A percentile compares a stretch with the other conserved stretches of the same genome.
These are phyloP conservation scores for Zapus hudsonius DNA, from an alignment of 2,113 vertebrate species.

Conservation along the genomic window DNA sequence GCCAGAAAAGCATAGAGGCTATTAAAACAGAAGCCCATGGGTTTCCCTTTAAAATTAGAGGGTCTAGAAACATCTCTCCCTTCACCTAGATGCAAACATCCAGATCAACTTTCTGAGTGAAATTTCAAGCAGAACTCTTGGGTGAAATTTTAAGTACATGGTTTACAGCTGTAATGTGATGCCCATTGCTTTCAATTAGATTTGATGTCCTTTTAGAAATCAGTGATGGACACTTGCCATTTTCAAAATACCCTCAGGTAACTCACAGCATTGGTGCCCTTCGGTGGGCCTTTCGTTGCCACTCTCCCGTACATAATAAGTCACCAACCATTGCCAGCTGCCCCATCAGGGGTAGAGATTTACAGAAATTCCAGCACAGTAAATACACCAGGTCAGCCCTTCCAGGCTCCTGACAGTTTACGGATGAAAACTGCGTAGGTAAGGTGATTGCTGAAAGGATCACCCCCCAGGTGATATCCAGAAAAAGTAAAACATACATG, in stretches of 20 bases:
- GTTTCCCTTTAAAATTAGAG: slow-evolving; percentile 3
- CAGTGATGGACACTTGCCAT: slow-evolving; percentile 56
- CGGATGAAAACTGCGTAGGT: slow-evolving; percentile 56
- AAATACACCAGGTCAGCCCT: slow-evolving; percentile 52
- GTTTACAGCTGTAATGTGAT: slow-evolving; percentile 35
- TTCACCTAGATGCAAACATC: background rate
- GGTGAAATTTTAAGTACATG: slow-evolving; percentile 20
- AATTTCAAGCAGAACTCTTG: slow-evolving; percentile 28
- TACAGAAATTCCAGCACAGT: slow-evolving; percentile 45
- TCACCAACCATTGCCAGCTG: slow-evolving; percentile 7
- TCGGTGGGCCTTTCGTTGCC: slow-evolving; percentile 16
- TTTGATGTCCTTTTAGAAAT: slow-evolving; percentile 47
- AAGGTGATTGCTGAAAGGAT: slow-evolving; percentile 42
- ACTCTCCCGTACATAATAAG: slow-evolving; percentile 59
- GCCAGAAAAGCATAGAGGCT: background rate
- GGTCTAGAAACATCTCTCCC: background rate
- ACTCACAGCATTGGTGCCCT: slow-evolving; percentile 61
- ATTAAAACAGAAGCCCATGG: background rate
- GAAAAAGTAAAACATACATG: slow-evolving; percentile 28
- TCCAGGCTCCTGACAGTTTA: background rate
- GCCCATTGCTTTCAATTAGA: slow-evolving; percentile 36
- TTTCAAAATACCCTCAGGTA: slow-evolving; percentile 64
- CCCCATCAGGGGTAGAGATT: slow-evolving; percentile 13
- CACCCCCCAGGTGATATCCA: background rate
- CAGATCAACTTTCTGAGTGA: background rate